Percentiles rank a stretch among this genome's conserved stretches.
These are phyloP conservation scores for Syrmaticus mikado DNA, from an alignment of 2,113 vertebrate species.

Conservation along the genomic window DNA sequence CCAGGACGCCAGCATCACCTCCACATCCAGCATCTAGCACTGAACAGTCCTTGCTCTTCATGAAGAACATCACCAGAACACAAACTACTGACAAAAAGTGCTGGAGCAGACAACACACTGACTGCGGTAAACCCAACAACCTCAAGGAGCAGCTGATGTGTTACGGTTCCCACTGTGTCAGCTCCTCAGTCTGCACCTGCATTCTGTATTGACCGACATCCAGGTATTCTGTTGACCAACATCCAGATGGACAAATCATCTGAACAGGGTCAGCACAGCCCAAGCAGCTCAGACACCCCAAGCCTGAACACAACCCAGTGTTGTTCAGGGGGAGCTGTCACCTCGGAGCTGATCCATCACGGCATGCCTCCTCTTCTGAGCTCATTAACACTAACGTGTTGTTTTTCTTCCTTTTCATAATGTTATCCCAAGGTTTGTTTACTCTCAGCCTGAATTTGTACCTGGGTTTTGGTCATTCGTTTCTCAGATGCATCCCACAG, in stretches of 20 bases:
- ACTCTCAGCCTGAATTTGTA: neutral
- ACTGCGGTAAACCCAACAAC: neutral
- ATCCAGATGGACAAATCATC: neutral
- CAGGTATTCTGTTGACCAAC: fast-evolving
- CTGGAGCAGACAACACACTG: neutral
- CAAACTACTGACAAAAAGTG: fast-evolving
- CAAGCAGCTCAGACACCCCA: neutral
- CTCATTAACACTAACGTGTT: neutral
- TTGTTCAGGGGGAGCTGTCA: neutral
- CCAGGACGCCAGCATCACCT: too few species aligned
- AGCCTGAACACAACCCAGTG: neutral
- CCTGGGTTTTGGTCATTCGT: neutral
- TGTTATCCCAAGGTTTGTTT: neutral
- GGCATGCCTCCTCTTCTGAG: neutral
- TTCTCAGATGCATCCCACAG: neutral
- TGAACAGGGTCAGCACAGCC: fast-evolving
- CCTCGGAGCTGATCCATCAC: neutral
- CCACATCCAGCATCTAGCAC: neutral
- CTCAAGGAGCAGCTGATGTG: neutral
- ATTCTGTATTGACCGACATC: too few species aligned
- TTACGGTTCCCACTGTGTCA: neutral
- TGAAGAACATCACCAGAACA: neutral
- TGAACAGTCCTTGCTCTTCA: neutral
- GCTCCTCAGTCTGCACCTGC: neutral
- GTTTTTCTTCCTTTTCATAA: neutral